Evolutionary conservation across 2,888 invertebrate species (phyloP).

Genomic region (Xylota segnis): DNA sequence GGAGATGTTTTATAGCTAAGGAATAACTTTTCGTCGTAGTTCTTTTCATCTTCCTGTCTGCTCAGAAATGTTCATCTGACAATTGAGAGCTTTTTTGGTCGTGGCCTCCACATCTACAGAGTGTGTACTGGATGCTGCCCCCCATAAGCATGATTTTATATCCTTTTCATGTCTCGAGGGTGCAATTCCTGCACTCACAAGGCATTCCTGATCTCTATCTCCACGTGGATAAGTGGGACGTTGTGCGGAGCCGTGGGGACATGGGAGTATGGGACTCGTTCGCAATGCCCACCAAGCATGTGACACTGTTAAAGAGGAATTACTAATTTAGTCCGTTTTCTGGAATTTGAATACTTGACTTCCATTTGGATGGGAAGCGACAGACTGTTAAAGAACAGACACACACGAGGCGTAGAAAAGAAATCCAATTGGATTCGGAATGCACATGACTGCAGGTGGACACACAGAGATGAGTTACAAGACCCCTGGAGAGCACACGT

Average conservation of each 20-base stretch:
- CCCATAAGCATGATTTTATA: constrained; percentile 17
- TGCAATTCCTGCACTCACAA: constrained; percentile 49
- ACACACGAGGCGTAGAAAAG: constrained; percentile 18
- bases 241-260: constrained; percentile 12
- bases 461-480: constrained; percentile 25
- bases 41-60: constrained; percentile 50
- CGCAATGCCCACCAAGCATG: constrained; percentile 39
- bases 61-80: constrained; percentile 59
- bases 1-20: constrained; percentile 29
- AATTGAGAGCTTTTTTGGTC: constrained; percentile 38
- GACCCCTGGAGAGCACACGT: neutral
- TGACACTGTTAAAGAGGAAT: constrained; percentile 55
- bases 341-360: constrained; percentile 58
- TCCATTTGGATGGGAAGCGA: constrained; percentile 11
- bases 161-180: constrained; percentile 51
- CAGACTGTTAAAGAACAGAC: neutral
- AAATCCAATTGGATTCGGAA: constrained; percentile 27
- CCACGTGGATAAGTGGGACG: neutral
- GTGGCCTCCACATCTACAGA: neutral
- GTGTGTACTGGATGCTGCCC: neutral
- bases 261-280: constrained; percentile 27
- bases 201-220: constrained; percentile 34
- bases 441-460: constrained; percentile 32
- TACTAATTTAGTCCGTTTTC: constrained; percentile 68
- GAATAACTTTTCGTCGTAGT: constrained; percentile 57